Evolutionary conservation across 2,888 invertebrate genomes (phyloP).

Genomic region (Chromoteleia sp.): DNA sequence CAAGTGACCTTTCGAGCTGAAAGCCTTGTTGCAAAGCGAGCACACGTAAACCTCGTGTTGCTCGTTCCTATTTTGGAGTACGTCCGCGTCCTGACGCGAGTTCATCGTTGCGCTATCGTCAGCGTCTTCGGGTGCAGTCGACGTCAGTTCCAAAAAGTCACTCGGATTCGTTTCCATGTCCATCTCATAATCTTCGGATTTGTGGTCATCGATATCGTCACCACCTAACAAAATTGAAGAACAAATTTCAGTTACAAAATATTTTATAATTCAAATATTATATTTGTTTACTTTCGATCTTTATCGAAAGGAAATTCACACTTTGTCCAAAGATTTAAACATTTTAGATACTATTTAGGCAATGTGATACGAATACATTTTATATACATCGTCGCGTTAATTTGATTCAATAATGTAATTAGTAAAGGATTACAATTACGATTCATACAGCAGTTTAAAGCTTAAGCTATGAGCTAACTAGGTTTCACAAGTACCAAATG

Average conservation of each 20-base stretch:
- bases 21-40: conserved; percentile 84
- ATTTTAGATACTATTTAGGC: too few species aligned
- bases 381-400: too few species aligned
- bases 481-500: conserved; percentile 39
- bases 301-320: too few species aligned
- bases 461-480: conserved; percentile 19
- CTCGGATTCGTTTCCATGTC: conserved; percentile 84
- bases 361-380: too few species aligned
- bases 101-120: conserved; percentile 73
- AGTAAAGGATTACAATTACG: conserved; percentile 1
- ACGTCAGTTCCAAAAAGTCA: conserved; percentile 82
- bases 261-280: too few species aligned
- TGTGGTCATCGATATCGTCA: conserved; percentile 80
- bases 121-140: conserved; percentile 77
- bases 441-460: conserved; percentile 5
- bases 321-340: too few species aligned
- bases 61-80: conserved; percentile 75
- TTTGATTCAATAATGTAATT: neutral
- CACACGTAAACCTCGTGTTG: conserved; percentile 84
- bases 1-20: conserved; percentile 84
- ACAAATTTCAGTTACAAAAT: too few species aligned
- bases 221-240: too few species aligned
- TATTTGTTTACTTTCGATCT: too few species aligned
- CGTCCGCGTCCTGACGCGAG: conserved; percentile 57
- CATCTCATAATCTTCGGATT: conserved; percentile 83